Evolutionary conservation across 2,113 vertebrate species (phyloP).

Genomic region (Nycticorax nycticorax): DNA sequence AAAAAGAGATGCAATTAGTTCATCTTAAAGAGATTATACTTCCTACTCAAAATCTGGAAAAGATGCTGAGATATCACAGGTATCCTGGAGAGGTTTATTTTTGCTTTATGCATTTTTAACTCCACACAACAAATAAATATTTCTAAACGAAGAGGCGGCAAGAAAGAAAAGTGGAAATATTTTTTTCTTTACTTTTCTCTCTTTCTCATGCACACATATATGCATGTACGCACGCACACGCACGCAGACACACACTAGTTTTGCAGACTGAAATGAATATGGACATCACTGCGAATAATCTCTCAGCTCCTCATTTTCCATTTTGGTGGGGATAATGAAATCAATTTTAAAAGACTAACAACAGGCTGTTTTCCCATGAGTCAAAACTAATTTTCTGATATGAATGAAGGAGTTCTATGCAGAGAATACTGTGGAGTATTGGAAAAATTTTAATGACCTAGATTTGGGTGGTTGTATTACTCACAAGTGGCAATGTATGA

Average conservation of each 20-base stretch:
- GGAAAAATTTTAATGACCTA: conserved; percentile 13
- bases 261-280: conserved; percentile 1
- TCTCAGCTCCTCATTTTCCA: not conserved
- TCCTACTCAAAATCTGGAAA: conserved; percentile 47
- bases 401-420: not conserved
- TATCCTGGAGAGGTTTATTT: conserved; percentile 31
- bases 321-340: conserved; percentile 32
- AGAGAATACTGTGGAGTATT: not conserved
- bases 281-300: not conserved
- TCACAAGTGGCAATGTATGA: not conserved
- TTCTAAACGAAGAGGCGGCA: not conserved
- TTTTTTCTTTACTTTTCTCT: not conserved
- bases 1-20: conserved; percentile 51
- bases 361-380: not conserved
- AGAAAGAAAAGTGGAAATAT: not conserved
- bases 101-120: not conserved
- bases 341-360: conserved; percentile 15
- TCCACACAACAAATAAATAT: not conserved
- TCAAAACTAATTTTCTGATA: conserved; percentile 54
- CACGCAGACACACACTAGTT: not conserved
- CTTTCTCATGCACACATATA: not conserved
- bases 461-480: not conserved
- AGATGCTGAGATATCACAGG: conserved; percentile 11
- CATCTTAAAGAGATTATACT: conserved; percentile 31
- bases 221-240: not conserved